A percentile compares a stretch with the other conserved stretches of the same genome.
Conservation (phyloP, 2,888 invertebrate species). For the Electrophaes corylata region DNA sequence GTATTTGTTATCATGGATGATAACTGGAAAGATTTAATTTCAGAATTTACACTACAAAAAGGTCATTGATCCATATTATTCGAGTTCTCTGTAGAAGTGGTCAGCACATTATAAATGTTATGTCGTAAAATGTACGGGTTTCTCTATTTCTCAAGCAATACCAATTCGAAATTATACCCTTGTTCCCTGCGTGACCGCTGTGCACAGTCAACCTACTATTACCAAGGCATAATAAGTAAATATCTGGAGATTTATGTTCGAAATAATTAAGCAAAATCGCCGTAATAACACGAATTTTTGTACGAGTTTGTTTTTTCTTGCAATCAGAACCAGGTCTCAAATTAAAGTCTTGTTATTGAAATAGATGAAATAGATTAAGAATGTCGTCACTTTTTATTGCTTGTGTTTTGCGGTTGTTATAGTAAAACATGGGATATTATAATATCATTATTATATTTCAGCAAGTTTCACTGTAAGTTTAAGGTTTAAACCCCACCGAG, state of each 20-base stretch:
- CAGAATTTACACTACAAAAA: background rate
- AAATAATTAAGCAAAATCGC: constrained; percentile 66
- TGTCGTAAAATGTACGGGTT: constrained; percentile 24
- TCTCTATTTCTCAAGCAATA: constrained; percentile 54
- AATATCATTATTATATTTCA: background rate
- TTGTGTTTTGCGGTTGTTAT: constrained; percentile 8
- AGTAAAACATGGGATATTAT: background rate
- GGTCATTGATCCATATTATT: constrained; percentile 3
- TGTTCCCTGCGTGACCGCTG: constrained; percentile 64
- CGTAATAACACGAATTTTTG: constrained; percentile 55
- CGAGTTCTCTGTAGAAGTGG: constrained; percentile 14
- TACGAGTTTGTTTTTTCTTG: constrained; percentile 50
- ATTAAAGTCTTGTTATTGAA: constrained; percentile 40
- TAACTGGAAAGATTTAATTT: background rate
- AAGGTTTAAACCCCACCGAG: too few relatives aligned
- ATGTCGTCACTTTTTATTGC: constrained; percentile 28
- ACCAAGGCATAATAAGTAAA: constrained; percentile 71
- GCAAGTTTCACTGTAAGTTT: too few relatives aligned
- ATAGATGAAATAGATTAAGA: constrained; percentile 31
- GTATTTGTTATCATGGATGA: background rate
- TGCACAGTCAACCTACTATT: constrained; percentile 65
- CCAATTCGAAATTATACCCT: constrained; percentile 54
- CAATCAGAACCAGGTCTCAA: constrained; percentile 32
- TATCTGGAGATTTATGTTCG: constrained; percentile 70
- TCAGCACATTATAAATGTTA: constrained; percentile 18